Conservation (phyloP, 2,888 invertebrate species). For the Archaeoteleia sp. region DNA sequence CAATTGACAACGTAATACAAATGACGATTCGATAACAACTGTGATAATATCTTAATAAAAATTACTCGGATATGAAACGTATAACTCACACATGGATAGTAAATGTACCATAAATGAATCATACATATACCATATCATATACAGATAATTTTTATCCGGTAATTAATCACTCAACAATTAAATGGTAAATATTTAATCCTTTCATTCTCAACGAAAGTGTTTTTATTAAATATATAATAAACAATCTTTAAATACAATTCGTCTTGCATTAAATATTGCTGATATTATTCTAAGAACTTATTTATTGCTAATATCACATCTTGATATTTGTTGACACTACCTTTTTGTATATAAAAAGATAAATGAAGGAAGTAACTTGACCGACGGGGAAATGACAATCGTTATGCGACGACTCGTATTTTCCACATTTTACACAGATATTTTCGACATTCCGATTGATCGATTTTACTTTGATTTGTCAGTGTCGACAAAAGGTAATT, state of each 20-base stretch:
- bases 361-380: slow-evolving; percentile 9
- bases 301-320: slow-evolving; percentile 50
- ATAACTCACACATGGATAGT: too few relatives aligned
- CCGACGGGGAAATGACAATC: slow-evolving; percentile 39
- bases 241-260: too few relatives aligned
- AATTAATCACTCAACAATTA: background rate
- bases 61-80: too few relatives aligned
- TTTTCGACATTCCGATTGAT: background rate
- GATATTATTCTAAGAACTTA: slow-evolving; percentile 34
- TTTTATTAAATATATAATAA: background rate
- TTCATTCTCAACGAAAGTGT: too few relatives aligned
- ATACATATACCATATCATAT: too few relatives aligned
- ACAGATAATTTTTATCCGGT: too few relatives aligned
- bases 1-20: too few relatives aligned
- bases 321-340: slow-evolving; percentile 22
- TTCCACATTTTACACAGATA: slow-evolving; percentile 26
- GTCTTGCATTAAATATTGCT: slow-evolving; percentile 37
- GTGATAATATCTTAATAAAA: too few relatives aligned
- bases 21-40: too few relatives aligned
- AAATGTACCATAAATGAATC: too few relatives aligned
- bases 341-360: slow-evolving; percentile 1
- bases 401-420: slow-evolving; percentile 15
- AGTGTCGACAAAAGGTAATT: too few relatives aligned
- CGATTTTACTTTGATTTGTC: background rate
- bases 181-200: too few relatives aligned